Evolutionary conservation across 2,888 invertebrate species (phyloP), one percentile per base, ranked within the genome.

Genomic region (Parochlus steinenii): DNA sequence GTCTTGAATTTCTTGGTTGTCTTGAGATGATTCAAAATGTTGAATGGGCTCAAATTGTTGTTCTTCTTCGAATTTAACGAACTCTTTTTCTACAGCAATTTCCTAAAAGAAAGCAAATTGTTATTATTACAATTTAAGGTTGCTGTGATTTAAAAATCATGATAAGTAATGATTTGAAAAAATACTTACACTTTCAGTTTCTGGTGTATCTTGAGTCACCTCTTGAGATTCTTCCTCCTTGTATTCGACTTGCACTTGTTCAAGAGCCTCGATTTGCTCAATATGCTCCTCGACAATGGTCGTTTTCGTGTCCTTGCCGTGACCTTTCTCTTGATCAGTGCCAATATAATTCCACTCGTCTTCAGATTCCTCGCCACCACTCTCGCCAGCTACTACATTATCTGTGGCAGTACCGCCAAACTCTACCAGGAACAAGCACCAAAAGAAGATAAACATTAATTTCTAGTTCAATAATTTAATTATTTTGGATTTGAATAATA

Each of bases 281-380:
- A n/a, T 24, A 10, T 23, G 14, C 25, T 25, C 30, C 20, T 39
- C 34, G 8, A 20, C 35, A 3, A 12, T 16, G 11, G 26, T 16
- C 18, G 19, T 22, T 24, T 11, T 12, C 22, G 22, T 30, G 12
- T 35, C 20, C 47, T 60, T 62, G 53, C 65, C 65, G 47, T 69
- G 68, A 51, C 69, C 71, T 53, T 71, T 69, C 46, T 70, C 67
- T 39, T 64, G 63, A 49, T 73, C 74, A 47, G 71, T 71, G 53
- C 71, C 71, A 56, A 70, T 74, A 55, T 81, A 85, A 57, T 83
- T 81, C 82, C 81, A 83, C 74, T 83, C 85, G 72, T 82, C 83
- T 61, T 82, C 82, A 45, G 78, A 76, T 46, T 78, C 78, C 47
- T 76, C 76, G 45, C 58, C 62, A 45, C 58, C 62, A 49, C 71